Evolutionary conservation across 1,140 invertebrate genomes (phyloP).

Genomic region (Aethina tumida): DNA sequence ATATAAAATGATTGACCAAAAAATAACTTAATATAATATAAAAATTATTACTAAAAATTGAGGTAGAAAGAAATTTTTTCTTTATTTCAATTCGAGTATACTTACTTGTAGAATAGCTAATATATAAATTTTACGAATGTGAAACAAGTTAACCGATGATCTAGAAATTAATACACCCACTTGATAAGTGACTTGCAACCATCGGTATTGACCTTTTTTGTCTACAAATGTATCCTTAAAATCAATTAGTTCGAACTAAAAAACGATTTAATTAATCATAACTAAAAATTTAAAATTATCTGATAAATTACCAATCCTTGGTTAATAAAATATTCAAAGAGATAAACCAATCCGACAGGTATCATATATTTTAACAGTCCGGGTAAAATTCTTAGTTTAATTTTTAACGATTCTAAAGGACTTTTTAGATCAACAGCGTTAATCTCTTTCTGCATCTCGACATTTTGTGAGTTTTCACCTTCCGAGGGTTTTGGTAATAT

Average conservation of each 20-base stretch:
- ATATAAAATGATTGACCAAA: too few species aligned
- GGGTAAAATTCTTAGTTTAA: slow-evolving; percentile 52
- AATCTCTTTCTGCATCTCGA: slow-evolving; percentile 21
- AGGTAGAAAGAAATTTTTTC: too few species aligned
- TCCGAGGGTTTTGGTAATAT: slow-evolving; percentile 38
- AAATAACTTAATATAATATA: too few species aligned
- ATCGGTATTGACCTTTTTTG: slow-evolving; percentile 64
- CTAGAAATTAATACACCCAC: slow-evolving; percentile 79
- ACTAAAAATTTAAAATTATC: too few species aligned
- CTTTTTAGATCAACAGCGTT: slow-evolving; percentile 24
- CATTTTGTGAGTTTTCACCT: slow-evolving; percentile 15
- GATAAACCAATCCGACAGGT: slow-evolving; percentile 69
- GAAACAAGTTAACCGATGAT: slow-evolving; percentile 69
- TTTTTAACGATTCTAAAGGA: slow-evolving; percentile 36
- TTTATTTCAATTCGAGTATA: too few species aligned
- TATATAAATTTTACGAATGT: slow-evolving; percentile 60
- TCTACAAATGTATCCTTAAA: slow-evolving; percentile 55
- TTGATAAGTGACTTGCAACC: slow-evolving; percentile 78
- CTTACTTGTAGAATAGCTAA: slow-evolving; percentile 67
- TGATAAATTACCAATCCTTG: slow-evolving; percentile 65
- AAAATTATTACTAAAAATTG: too few species aligned
- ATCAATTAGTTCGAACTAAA: slow-evolving; percentile 67
- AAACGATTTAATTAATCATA: slow-evolving; percentile 1
- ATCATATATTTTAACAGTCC: slow-evolving; percentile 66
- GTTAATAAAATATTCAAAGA: slow-evolving; percentile 87